Evolutionary conservation across 2,888 invertebrate genomes (phyloP).

Genomic region (Tinea semifulvella): DNA sequence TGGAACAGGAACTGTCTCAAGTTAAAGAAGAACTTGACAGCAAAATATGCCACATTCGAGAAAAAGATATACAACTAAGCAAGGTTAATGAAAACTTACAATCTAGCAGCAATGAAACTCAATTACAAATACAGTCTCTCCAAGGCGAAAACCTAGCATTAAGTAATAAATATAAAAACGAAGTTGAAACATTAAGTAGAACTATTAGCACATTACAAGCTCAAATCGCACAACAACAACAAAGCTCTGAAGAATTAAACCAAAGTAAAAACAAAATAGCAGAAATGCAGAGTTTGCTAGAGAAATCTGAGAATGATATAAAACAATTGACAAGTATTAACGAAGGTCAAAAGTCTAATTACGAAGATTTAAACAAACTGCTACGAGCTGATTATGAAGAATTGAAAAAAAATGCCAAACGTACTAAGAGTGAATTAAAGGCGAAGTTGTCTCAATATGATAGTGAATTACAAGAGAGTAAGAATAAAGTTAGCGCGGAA

Average conservation of each 20-base stretch:
- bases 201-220: constrained; percentile 38
- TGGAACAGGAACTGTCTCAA: constrained; percentile 37
- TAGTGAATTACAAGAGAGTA: constrained; percentile 44
- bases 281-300: constrained; percentile 45
- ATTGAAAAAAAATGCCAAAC: constrained; percentile 55
- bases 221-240: constrained; percentile 38
- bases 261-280: constrained; percentile 44
- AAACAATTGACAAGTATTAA: constrained; percentile 54
- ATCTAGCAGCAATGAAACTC: constrained; percentile 37
- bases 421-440: constrained; percentile 59
- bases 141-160: constrained; percentile 44
- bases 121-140: constrained; percentile 36
- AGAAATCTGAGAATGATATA: constrained; percentile 53
- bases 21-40: constrained; percentile 34
- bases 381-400: constrained; percentile 50
- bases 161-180: constrained; percentile 39
- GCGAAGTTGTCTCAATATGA: constrained; percentile 66
- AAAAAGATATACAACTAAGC: constrained; percentile 36
- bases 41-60: constrained; percentile 34
- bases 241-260: constrained; percentile 40
- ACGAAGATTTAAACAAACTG: constrained; percentile 56
- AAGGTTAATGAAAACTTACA: constrained; percentile 37
- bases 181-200: constrained; percentile 46
- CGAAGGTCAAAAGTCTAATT: constrained; percentile 55
- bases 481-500: constrained; percentile 43